Evolutionary conservation across 2,113 vertebrate species (phyloP).

Genomic region (Brachyistius frenatus): DNA sequence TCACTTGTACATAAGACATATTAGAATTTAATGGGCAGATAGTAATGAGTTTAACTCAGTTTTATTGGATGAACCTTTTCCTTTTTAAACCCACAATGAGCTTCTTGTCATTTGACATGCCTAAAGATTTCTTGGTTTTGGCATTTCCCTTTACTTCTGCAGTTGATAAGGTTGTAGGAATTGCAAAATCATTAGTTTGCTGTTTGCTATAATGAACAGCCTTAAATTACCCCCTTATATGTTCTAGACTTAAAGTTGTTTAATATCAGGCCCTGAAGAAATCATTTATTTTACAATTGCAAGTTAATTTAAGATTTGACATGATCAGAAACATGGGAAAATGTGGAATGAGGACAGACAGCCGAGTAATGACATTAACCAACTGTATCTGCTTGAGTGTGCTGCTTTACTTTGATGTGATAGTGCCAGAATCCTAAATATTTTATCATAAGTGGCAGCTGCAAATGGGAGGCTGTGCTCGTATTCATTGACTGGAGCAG

Average conservation of each 20-base stretch:
- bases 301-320: background rate
- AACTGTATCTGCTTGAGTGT: background rate
- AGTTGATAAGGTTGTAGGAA: no score
- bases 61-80: no score
- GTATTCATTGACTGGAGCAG: slow-evolving; percentile 18
- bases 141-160: no score
- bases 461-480: slow-evolving; percentile 20
- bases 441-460: slow-evolving; percentile 48
- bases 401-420: slow-evolving; percentile 2
- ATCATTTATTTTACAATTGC: slow-evolving; percentile 6
- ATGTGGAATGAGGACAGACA: background rate
- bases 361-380: slow-evolving; percentile 11
- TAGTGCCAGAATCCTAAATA: slow-evolving; percentile 51
- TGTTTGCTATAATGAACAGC: background rate
- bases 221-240: background rate
- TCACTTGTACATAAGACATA: background rate
- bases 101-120: no score
- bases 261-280: background rate
- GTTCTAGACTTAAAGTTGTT: background rate
- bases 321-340: background rate
- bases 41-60: background rate
- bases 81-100: no score
- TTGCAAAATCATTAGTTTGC: no score
- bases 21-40: background rate
- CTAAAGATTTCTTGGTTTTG: no score